Evolutionary conservation across 2,888 invertebrate genomes (phyloP), one percentile per base, ranked within the genome.

Genomic region (Didymodactylos carnosus): DNA sequence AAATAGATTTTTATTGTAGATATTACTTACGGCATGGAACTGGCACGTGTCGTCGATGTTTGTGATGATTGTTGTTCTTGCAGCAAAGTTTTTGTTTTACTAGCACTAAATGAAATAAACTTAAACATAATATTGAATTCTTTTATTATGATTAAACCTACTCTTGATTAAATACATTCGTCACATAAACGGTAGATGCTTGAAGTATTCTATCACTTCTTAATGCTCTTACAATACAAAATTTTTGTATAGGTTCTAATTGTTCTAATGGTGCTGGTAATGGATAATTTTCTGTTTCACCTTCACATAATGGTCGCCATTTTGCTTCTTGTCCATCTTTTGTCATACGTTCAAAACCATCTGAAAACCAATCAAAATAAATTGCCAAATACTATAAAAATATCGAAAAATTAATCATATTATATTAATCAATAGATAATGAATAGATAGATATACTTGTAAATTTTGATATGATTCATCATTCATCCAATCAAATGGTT

Each of bases 401-500:
- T n/a, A n/a, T n/a, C n/a, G 27, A 29, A 29, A 35, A 19, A 25
- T 35, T 14, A 14, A 27, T n/a, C n/a, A 51, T 10, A 27, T 51
- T 14, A 51, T 8, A 25, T 25, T 25, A 2, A 27, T n/a, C 4
- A 2, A 11, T 3, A 49, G 7, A 10, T 49, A 25, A 2, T 25
- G 2, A 11, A 49, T 14, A 3, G 5, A 14, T 25, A 51, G 10
- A 49, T 27, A 27, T 3, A 82, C 79, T 78, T 83, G 82, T 35
- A 83, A 79, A 75, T 83, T 83, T 76, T 80, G 79, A 78, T 81
- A 83, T 78, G 81, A 81, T 69, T 83, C 83, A 75, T 83, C 83
- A 3, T 79, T 78, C 83, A 83, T 83, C 83, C 83, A 83, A 73
- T 83, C 83, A 78, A 83, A 83, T n/a, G 82, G 81, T 75, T 83